These are phyloP conservation scores for Holothuria scabra DNA, from an alignment of 53 echinoderm and acorn worm genomes.

Conservation along the genomic window DNA sequence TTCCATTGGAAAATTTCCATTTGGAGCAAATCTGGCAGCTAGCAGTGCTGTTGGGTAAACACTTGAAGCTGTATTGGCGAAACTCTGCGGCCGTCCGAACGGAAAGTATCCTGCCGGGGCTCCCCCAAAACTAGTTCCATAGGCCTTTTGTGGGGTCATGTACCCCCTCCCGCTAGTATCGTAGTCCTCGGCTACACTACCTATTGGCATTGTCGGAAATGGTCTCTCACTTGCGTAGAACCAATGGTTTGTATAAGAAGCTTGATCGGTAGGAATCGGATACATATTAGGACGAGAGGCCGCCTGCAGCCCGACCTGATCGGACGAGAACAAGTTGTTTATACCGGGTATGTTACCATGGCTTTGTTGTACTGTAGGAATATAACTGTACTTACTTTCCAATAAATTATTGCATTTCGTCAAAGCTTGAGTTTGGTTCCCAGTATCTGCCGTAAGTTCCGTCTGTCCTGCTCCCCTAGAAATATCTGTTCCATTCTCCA, in stretches of 20 bases:
- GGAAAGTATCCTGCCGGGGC: constrained; percentile 65
- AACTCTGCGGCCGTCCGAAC: constrained; percentile 58
- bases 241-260: constrained; percentile 80
- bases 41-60: constrained; percentile 43
- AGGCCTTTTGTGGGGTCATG: constrained; percentile 74
- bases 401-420: constrained; percentile 49
- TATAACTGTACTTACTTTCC: constrained; percentile 40
- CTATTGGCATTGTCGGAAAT: constrained; percentile 70
- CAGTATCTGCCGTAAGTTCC: constrained; percentile 15
- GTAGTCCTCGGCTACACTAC: constrained; percentile 71
- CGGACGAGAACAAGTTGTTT: constrained; percentile 67
- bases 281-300: constrained; percentile 79
- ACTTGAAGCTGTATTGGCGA: constrained; percentile 46
- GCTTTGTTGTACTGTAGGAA: constrained; percentile 48
- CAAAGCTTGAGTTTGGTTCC: constrained; percentile 24
- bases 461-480: constrained; percentile 63
- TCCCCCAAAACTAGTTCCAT: constrained; percentile 59
- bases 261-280: constrained; percentile 80
- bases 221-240: constrained; percentile 67
- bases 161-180: constrained; percentile 68
- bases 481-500: constrained; percentile 71
- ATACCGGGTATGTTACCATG: constrained; percentile 55
- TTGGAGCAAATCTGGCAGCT: constrained; percentile 39
- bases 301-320: constrained; percentile 65
- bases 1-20: constrained; percentile 53